phyloP scores from a whole-genome alignment of 2,113 vertebrate genomes.

The Charina bottae region DNA sequence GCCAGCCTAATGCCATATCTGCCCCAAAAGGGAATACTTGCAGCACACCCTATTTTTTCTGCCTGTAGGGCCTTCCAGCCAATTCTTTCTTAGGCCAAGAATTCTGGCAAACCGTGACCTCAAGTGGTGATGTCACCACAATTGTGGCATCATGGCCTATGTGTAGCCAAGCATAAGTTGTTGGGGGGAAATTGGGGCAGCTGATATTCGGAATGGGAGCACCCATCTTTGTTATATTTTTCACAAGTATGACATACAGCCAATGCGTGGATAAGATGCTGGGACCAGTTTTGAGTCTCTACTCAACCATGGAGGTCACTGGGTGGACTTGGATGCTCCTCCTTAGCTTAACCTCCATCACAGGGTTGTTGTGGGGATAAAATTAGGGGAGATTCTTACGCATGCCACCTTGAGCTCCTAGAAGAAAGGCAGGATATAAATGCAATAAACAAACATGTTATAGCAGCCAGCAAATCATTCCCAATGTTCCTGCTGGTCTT shows the following conservation, averaged over 20 bases:
- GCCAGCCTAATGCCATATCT: neutral
- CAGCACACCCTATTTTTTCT: neutral
- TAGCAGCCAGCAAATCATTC: no score
- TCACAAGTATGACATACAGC: neutral
- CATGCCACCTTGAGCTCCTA: no score
- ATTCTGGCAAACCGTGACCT: neutral
- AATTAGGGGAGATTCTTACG: neutral
- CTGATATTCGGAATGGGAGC: neutral
- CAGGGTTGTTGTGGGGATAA: neutral
- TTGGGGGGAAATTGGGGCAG: no score
- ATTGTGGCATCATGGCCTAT: constrained; percentile 11
- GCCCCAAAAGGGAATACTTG: neutral
- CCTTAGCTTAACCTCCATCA: neutral
- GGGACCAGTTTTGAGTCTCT: neutral
- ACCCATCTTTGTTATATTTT: neutral
- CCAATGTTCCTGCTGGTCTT: no score
- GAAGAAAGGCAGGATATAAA: no score
- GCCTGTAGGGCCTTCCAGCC: neutral
- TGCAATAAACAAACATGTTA: no score
- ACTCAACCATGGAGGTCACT: neutral
- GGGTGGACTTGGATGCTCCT: neutral
- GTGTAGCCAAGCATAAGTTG: neutral
- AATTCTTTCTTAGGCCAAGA: neutral
- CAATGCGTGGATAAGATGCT: neutral
- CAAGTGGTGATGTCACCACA: neutral